Evolutionary conservation across 2,797 vertebrate species (phyloP).

Genomic region (Eupleurogrammus muticus): DNA sequence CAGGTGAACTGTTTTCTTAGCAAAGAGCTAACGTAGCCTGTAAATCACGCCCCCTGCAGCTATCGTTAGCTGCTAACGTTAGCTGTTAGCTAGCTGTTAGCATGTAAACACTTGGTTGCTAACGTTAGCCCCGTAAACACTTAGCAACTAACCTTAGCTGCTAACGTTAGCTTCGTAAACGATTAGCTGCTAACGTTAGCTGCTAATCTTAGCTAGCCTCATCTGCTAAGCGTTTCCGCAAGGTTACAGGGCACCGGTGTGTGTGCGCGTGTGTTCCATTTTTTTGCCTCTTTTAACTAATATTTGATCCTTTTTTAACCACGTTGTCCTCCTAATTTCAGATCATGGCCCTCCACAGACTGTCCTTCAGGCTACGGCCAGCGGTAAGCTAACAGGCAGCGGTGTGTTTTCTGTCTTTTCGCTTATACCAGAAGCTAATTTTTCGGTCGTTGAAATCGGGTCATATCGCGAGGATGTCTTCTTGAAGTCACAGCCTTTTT

Average conservation of each 20-base stretch:
- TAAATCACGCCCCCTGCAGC: too few species aligned
- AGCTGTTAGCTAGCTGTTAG: too few species aligned
- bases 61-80: too few species aligned
- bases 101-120: too few species aligned
- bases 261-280: not conserved
- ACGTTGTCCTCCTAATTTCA: constrained; percentile 52
- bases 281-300: not conserved
- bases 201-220: constrained; percentile 15
- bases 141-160: too few species aligned
- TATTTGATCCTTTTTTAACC: not conserved
- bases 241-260: constrained; percentile 63
- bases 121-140: too few species aligned
- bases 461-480: too few species aligned
- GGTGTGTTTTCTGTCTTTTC: not conserved
- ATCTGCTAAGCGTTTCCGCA: constrained; percentile 56
- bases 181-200: not conserved
- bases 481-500: too few species aligned
- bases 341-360: constrained; percentile 83
- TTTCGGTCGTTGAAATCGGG: too few species aligned
- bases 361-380: constrained; percentile 73
- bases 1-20: constrained; percentile 38
- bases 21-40: too few species aligned
- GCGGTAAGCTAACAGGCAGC: constrained; percentile 69
- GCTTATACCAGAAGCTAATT: too few species aligned
- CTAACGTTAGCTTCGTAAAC: not conserved